Evolutionary conservation across 2,888 invertebrate species (phyloP).

Genomic region (Drosophila suboccidentalis): DNA sequence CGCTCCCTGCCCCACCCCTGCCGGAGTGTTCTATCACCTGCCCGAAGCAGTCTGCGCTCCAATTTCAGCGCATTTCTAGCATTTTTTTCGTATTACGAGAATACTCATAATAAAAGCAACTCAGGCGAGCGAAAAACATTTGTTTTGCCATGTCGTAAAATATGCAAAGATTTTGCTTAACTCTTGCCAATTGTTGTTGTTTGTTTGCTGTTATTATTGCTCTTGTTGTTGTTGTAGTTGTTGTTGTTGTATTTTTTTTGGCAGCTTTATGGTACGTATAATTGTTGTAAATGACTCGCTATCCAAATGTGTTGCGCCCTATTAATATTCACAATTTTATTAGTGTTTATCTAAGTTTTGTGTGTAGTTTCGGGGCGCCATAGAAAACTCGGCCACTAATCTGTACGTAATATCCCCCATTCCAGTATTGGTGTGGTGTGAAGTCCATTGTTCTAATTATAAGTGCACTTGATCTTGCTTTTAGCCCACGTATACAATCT

Average conservation of each 20-base stretch:
- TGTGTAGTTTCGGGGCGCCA: conserved; percentile 68
- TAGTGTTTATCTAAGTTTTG: conserved; percentile 70
- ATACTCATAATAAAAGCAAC: conserved; percentile 75
- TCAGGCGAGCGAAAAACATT: conserved; percentile 73
- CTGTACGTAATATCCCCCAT: not conserved
- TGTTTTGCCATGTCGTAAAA: conserved; percentile 80
- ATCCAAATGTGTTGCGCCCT: conserved; percentile 71
- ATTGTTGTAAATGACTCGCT: conserved; percentile 68
- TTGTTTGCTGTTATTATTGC: conserved; percentile 12
- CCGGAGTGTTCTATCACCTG: conserved; percentile 40
- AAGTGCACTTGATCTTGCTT: conserved; percentile 60
- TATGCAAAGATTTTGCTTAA: conserved; percentile 64
- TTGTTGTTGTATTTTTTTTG: conserved; percentile 42
- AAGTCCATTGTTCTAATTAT: conserved; percentile 44
- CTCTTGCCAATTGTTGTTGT: conserved; percentile 40
- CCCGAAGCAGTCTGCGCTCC: conserved; percentile 66
- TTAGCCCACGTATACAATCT: conserved; percentile 1
- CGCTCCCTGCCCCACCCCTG: not conserved
- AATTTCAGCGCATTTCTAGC: conserved; percentile 73
- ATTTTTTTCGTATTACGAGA: conserved; percentile 74
- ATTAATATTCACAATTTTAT: conserved; percentile 66
- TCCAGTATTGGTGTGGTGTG: conserved; percentile 7
- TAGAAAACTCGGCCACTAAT: conserved; percentile 37
- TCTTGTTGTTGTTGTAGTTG: conserved; percentile 6
- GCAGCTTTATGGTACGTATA: conserved; percentile 77